Conservation (phyloP, 2,797 vertebrate species). For the Fundulus diaphanus region DNA sequence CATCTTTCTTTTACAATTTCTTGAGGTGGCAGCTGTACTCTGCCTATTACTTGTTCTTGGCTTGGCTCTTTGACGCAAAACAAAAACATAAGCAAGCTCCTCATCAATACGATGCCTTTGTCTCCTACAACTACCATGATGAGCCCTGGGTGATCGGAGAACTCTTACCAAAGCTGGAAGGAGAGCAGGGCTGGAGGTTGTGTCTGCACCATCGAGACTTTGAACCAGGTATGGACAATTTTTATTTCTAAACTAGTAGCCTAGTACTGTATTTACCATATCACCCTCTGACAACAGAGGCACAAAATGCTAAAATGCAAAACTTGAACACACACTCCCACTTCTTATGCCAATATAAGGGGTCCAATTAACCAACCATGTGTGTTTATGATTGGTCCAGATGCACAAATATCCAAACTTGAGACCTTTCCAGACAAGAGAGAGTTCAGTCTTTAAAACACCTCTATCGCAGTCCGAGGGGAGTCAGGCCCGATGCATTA, state of each 20-base stretch:
- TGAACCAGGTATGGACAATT: constrained; percentile 64
- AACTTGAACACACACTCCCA: too few relatives aligned
- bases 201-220: constrained; percentile 83
- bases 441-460: too few relatives aligned
- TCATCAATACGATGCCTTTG: constrained; percentile 75
- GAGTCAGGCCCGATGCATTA: too few relatives aligned
- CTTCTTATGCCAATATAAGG: too few relatives aligned
- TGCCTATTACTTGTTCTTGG: constrained; percentile 72
- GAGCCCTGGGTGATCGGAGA: constrained; percentile 74
- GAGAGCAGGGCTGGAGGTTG: too few relatives aligned
- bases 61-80: constrained; percentile 59
- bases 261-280: neutral
- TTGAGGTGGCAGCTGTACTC: constrained; percentile 70
- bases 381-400: too few relatives aligned
- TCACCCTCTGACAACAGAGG: neutral
- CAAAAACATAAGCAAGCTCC: constrained; percentile 38
- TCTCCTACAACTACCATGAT: constrained; percentile 78
- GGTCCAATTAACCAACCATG: too few relatives aligned
- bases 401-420: too few relatives aligned
- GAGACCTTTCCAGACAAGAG: too few relatives aligned
- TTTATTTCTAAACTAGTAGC: neutral
- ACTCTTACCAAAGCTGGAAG: constrained; percentile 75
- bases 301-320: too few relatives aligned
- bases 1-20: constrained; percentile 64
- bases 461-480: too few relatives aligned